Evolutionary conservation across 1,140 invertebrate genomes (phyloP).

Genomic region (Ptiloglossa arizonensis): DNA sequence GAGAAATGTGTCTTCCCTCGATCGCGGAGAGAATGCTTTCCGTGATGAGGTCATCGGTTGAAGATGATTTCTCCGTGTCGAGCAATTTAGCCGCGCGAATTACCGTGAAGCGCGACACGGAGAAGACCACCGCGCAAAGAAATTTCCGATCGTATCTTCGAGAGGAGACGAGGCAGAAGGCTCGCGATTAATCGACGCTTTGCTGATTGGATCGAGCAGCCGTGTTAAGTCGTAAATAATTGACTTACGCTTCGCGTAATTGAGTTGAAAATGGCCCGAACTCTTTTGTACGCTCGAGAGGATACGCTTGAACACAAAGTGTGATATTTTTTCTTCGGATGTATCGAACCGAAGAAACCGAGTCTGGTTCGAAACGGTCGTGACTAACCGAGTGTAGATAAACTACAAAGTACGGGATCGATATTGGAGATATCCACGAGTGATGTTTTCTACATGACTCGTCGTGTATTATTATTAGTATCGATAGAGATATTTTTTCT

Average conservation of each 20-base stretch:
- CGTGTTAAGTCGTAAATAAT: slow-evolving; percentile 49
- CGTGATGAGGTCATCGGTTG: slow-evolving; percentile 42
- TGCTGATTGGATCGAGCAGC: slow-evolving; percentile 31
- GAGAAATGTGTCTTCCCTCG: background rate
- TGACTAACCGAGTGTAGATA: too few species aligned
- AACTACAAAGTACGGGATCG: too few species aligned
- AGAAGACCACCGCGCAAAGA: slow-evolving; percentile 38
- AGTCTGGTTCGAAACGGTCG: too few species aligned
- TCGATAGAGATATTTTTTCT: too few species aligned
- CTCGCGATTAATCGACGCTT: slow-evolving; percentile 32
- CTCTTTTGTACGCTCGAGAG: too few species aligned
- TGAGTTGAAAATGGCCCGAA: slow-evolving; percentile 4
- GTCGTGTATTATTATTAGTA: too few species aligned
- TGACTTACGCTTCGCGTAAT: slow-evolving; percentile 10
- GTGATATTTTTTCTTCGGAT: too few species aligned
- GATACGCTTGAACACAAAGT: background rate
- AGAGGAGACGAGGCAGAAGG: background rate
- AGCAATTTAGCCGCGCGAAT: slow-evolving; percentile 50
- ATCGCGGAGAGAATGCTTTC: background rate
- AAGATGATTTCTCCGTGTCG: slow-evolving; percentile 41
- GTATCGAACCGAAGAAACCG: too few species aligned
- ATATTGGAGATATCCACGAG: too few species aligned
- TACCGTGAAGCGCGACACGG: slow-evolving; percentile 44
- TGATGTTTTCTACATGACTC: too few species aligned
- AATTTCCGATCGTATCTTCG: slow-evolving; percentile 43